Conservation (phyloP, 2,888 invertebrate genomes). For the Rhingia rostrata region DNA sequence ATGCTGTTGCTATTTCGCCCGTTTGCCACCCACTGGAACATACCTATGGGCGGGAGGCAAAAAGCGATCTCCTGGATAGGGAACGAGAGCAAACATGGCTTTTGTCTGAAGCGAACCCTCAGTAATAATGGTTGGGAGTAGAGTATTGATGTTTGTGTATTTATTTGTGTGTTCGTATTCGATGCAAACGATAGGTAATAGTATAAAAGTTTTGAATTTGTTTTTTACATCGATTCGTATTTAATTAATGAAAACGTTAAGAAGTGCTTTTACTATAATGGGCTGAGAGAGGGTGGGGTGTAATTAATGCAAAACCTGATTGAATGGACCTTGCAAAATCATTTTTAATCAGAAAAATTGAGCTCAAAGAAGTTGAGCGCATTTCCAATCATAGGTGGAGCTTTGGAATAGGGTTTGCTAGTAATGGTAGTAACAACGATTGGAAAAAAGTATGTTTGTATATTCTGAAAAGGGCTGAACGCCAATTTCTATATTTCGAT, state of each 20-base stretch:
- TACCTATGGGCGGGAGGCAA: background rate
- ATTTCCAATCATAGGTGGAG: background rate
- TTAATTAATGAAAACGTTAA: slow-evolving; percentile 57
- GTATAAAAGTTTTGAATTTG: slow-evolving; percentile 31
- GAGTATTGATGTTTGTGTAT: slow-evolving; percentile 39
- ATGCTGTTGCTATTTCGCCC: slow-evolving; percentile 47
- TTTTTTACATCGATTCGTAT: slow-evolving; percentile 27
- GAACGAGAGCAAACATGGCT: slow-evolving; percentile 19
- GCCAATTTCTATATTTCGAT: too few species aligned
- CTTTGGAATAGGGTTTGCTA: too few species aligned
- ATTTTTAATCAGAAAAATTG: slow-evolving; percentile 48
- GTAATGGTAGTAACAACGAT: too few species aligned
- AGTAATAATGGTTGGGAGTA: slow-evolving; percentile 55
- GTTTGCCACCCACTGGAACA: background rate
- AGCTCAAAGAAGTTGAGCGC: background rate
- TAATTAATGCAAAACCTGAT: slow-evolving; percentile 50
- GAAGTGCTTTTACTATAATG: background rate
- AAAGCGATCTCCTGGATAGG: background rate
- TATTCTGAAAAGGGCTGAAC: too few species aligned
- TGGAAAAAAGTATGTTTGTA: too few species aligned
- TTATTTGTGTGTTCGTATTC: slow-evolving; percentile 24
- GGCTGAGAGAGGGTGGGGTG: background rate
- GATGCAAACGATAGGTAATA: slow-evolving; percentile 40
- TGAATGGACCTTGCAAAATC: slow-evolving; percentile 17
- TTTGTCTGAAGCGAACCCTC: slow-evolving; percentile 56